Evolutionary conservation across 2,797 vertebrate species (phyloP).

Genomic region (Sarcophilus harrisii): DNA sequence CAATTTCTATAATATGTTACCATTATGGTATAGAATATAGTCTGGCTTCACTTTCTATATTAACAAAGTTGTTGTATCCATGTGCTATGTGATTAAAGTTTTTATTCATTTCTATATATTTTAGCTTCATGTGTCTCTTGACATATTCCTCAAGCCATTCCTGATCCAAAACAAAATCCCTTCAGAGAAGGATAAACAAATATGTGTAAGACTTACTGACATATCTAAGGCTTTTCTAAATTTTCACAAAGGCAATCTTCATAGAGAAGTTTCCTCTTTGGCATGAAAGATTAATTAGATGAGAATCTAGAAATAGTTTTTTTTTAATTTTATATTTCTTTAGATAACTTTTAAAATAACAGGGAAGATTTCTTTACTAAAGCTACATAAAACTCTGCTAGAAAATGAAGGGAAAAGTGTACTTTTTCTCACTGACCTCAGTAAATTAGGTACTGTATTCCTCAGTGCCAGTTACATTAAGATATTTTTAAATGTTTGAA

Average conservation of each 20-base stretch:
- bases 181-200: not conserved
- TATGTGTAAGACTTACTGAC: not conserved
- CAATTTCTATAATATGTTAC: not conserved
- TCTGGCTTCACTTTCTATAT: not conserved
- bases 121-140: not conserved
- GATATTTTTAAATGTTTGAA: slow-evolving; percentile 62
- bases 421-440: slow-evolving; percentile 70
- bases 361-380: not conserved
- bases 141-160: not conserved
- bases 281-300: slow-evolving; percentile 35
- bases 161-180: not conserved
- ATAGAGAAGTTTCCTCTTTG: slow-evolving; percentile 39
- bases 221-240: not conserved
- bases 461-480: slow-evolving; percentile 30
- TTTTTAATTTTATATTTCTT: slow-evolving; percentile 51
- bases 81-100: not conserved
- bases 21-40: not conserved
- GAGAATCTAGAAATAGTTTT: slow-evolving; percentile 53
- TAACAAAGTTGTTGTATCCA: not conserved
- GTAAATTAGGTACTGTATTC: slow-evolving; percentile 66
- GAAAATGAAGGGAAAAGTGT: slow-evolving; percentile 33
- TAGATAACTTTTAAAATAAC: slow-evolving; percentile 37
- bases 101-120: not conserved
- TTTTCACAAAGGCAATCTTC: not conserved
- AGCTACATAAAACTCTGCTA: slow-evolving; percentile 38